A percentile compares a stretch with the other conserved stretches of the same genome.
Conservation (phyloP, 2,797 vertebrate species). For the Parauchenoglanis punctatus region DNA sequence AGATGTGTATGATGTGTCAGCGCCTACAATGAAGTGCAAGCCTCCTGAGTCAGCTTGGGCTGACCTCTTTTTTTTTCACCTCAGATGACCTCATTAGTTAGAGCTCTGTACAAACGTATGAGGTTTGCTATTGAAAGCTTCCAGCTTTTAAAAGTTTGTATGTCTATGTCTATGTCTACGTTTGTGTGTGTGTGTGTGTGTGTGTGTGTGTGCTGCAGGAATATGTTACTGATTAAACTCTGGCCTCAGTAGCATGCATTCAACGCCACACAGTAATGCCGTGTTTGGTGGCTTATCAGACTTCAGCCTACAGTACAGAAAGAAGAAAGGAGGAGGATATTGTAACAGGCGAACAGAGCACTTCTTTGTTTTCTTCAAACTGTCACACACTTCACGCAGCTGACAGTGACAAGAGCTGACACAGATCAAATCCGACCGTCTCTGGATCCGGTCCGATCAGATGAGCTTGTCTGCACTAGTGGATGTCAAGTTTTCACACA, state of each 20-base stretch:
- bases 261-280: conserved; percentile 1
- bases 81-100: conserved; percentile 23
- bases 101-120: background rate
- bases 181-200: background rate
- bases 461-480: conserved; percentile 34
- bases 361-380: conserved; percentile 18
- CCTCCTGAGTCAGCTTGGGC: conserved; percentile 30
- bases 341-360: conserved; percentile 6
- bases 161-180: background rate
- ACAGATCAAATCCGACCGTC: conserved; percentile 29
- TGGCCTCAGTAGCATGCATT: conserved; percentile 13
- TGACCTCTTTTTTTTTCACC: conserved; percentile 37
- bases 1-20: conserved; percentile 16
- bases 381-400: conserved; percentile 33
- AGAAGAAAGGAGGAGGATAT: conserved; percentile 14
- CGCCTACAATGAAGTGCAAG: conserved; percentile 13
- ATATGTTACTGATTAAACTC: conserved; percentile 35
- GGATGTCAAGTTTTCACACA: conserved; percentile 35
- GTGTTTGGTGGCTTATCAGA: conserved; percentile 27
- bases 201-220: conserved; percentile 39
- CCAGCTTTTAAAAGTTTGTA: background rate
- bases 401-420: conserved; percentile 39
- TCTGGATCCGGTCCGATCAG: conserved; percentile 39
- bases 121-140: background rate
- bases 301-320: background rate